Conservation (phyloP, 2,888 invertebrate genomes). For the Eupithecia abbreviata region DNA sequence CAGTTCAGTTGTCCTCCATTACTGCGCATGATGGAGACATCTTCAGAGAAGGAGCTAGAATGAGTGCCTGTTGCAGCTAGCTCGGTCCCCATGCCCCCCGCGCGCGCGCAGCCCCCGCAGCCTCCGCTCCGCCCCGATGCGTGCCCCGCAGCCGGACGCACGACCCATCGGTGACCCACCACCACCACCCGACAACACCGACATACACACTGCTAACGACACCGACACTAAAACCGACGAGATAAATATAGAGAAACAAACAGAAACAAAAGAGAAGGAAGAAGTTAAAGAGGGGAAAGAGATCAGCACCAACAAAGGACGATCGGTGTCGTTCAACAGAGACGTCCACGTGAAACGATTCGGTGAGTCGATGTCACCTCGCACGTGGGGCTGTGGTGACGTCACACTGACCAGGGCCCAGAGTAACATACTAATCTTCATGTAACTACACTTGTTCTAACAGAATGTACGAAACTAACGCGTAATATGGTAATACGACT, state of each 20-base stretch:
- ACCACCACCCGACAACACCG: not conserved
- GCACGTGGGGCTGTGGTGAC: constrained; percentile 2
- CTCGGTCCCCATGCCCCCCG: constrained; percentile 68
- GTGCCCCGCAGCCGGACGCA: constrained; percentile 66
- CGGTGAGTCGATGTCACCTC: constrained; percentile 84
- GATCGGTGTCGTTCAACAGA: constrained; percentile 94
- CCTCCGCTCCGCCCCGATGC: constrained; percentile 67
- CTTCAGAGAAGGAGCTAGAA: not conserved
- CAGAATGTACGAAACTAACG: constrained; percentile 27
- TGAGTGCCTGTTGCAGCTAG: constrained; percentile 68
- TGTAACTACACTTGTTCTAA: constrained; percentile 27
- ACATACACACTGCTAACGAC: not conserved
- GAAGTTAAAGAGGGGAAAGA: constrained; percentile 72
- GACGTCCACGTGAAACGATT: constrained; percentile 96
- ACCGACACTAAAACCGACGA: not conserved
- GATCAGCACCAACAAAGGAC: constrained; percentile 68
- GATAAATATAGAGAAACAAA: constrained; percentile 60
- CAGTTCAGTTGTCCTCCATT: not conserved
- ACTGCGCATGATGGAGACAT: not conserved
- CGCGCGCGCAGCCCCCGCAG: constrained; percentile 51
- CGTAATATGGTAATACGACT: constrained; percentile 21
- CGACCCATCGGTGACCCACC: constrained; percentile 62
- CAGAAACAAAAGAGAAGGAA: constrained; percentile 24
- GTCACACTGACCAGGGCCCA: not conserved
- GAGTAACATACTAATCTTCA: constrained; percentile 49